Conservation (phyloP, 2,888 invertebrate genomes). For the Nomada fabriciana region DNA sequence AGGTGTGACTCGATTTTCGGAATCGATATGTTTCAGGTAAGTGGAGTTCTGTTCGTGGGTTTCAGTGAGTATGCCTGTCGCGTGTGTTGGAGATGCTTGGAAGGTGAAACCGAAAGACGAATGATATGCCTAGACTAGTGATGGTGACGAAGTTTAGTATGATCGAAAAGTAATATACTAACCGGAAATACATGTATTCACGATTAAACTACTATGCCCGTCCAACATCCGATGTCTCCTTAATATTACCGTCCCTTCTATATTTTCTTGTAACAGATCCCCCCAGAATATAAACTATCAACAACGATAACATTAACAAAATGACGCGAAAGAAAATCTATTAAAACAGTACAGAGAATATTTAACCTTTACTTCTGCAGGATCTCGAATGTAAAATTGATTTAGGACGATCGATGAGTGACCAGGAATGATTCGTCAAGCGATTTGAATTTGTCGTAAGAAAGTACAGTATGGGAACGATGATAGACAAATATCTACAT, state of each 20-base stretch:
- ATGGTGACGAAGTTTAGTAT: background rate
- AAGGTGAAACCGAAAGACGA: background rate
- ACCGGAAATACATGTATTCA: background rate
- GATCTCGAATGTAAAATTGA: background rate
- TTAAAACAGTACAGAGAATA: too few species aligned
- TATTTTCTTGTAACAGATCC: too few species aligned
- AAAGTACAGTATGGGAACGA: background rate
- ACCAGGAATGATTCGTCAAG: background rate
- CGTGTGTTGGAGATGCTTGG: background rate
- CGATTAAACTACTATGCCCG: too few species aligned
- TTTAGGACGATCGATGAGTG: background rate
- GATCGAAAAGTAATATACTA: background rate
- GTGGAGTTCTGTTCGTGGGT: background rate
- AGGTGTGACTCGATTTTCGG: too few species aligned
- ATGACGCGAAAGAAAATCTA: too few species aligned
- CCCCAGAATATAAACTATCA: too few species aligned
- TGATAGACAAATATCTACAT: background rate
- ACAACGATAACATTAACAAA: too few species aligned
- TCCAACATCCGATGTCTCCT: too few species aligned
- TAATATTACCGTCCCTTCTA: too few species aligned
- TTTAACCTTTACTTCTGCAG: too few species aligned
- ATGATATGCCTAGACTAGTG: background rate
- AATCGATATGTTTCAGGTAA: too few species aligned
- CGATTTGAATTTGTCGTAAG: constrained; percentile 7
- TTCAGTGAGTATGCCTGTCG: background rate